Conservation (phyloP, 2,797 vertebrate genomes). For the Atherinosoma microstoma region DNA sequence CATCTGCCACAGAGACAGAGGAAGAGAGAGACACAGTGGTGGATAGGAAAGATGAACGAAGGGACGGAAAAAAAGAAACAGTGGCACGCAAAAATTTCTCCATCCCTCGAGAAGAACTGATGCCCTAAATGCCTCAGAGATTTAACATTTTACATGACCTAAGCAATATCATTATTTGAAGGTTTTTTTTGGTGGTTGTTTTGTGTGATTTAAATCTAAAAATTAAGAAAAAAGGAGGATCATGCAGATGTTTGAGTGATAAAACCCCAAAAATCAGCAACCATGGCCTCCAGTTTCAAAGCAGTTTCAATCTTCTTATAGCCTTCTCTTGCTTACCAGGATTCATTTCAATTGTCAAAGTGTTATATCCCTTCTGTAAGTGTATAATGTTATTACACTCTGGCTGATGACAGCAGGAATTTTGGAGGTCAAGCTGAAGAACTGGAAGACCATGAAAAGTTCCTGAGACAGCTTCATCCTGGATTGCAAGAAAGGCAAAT, state of each 20-base stretch:
- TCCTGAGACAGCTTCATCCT: no score
- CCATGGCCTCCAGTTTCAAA: no score
- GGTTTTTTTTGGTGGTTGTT: neutral
- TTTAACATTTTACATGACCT: neutral
- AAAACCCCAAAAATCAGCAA: no score
- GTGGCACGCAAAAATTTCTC: neutral
- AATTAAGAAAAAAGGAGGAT: neutral
- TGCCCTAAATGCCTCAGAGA: neutral
- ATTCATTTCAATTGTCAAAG: no score
- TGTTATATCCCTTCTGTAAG: no score
- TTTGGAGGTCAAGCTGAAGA: no score
- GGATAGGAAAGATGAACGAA: constrained; percentile 4
- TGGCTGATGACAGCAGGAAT: no score
- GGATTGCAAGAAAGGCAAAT: no score
- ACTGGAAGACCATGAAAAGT: no score
- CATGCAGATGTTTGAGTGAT: neutral
- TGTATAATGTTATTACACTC: no score
- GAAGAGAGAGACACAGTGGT: constrained; percentile 1
- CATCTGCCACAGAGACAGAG: constrained; percentile 47
- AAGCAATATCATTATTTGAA: neutral
- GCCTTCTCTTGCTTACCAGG: no score
- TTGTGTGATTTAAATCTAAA: neutral
- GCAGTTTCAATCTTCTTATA: no score
- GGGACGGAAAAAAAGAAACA: neutral
- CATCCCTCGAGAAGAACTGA: neutral